Evolutionary conservation across 2,888 invertebrate species (phyloP), one percentile per base, ranked within the genome.

Genomic region (Scaptomyza tumidula): DNA sequence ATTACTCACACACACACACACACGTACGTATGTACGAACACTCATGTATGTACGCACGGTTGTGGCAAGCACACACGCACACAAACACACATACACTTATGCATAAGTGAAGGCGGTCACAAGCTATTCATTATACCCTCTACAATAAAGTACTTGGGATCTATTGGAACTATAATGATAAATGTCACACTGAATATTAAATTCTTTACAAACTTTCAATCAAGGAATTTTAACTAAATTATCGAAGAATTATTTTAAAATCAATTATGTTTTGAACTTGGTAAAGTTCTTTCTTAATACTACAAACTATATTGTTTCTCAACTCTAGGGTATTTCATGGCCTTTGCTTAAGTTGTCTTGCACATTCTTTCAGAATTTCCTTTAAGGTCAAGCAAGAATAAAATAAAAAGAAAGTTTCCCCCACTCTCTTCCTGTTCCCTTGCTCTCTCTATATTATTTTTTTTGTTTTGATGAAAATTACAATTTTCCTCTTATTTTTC

Each of bases 401-500:
- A 90, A 89, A 89, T 89, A 89, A 81, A 78, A 81, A 85, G 80
- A 73, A 78, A 78, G 71, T 56, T 70, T 64, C 41, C 49, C 41
- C 49, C 44, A 33, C 41, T 50, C 41, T 41, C 16, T 9, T 10
- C 4, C 37, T 2, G 1, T 7, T 35, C 11, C 11, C 33, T 11
- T 3, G 0, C 4, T 33, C 33, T 11, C 35, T 13, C 13, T 35
- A 2, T 5, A 35, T 13, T 43, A 57, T 64, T 73, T 50, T 69
- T 70, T 77, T 71, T 62, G 39, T 79, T 86, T 86, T 83, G 89
- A 90, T 91, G 89, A 90, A 90, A 90, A 90, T 90, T 90, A 90
- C 91, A 90, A 90, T 91, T 90, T 87, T 89, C 80, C 75, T 78
- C 80, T 78, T 80, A 78, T 83, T 78, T 88, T 86, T 80, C 77